Evolutionary conservation across 2,888 invertebrate species (phyloP), one percentile per base, ranked within the genome.

Genomic region (Labia minor): DNA sequence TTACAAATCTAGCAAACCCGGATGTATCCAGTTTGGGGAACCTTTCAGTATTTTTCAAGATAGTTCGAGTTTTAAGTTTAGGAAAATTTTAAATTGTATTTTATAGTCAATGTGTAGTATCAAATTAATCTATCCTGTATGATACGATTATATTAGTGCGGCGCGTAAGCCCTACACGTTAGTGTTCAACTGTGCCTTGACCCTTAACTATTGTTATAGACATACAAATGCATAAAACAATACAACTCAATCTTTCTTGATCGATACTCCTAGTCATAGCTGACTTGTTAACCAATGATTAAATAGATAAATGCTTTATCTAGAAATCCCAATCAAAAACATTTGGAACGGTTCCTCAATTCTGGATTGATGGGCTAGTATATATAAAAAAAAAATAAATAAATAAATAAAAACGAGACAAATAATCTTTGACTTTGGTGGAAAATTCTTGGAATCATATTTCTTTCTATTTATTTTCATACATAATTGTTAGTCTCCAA

Each of bases 391-490:
- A 66, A 21, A 62, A 66, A 63, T 66, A 63, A 37, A 66, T 37
- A 10, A 37, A 10, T 63, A 62, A 62, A 67, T 63, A 26, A 62
- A 67, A 69, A 65, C 63, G 65, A 67, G 66, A 69, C 69, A 69
- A 66, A 69, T 67, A 69, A 69, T 69, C 63, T 66, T 66, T 63
- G 66, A 66, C 66, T 66, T 68, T 64, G 62, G 67, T 65, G 68
- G 67, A 62, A 37, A 21, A 37, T 62, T 62, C 61, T 64, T 63
- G 64, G n/a, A n/a, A n/a, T n/a, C n/a, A n/a, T 68, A 64, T 21
- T 67, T 67, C 61, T 21, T 33, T 33, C 11, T 8, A 33, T 62
- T 67, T 18, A 64, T 26, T 67, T 65, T 61, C 21, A 65, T 65
- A 62, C 65, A 67, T 49, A 33, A 8, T 33, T 8, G 33, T 33